A percentile compares a stretch with the other conserved stretches of the same genome.
These are phyloP conservation scores for Sardina pilchardus DNA, from an alignment of 2,113 vertebrate genomes.

Conservation along the genomic window DNA sequence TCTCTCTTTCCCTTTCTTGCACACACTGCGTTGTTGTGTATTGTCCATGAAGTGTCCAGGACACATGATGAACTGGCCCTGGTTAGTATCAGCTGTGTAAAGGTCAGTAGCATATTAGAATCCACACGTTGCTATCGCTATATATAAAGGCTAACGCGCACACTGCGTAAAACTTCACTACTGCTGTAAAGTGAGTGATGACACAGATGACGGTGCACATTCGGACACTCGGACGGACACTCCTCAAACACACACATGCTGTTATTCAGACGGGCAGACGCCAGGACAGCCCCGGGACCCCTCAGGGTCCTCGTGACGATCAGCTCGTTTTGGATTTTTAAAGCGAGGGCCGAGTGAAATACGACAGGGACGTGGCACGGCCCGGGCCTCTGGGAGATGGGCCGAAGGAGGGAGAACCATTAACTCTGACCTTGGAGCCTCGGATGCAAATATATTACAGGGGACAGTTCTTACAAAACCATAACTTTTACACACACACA, in stretches of 20 bases:
- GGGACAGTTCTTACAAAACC: constrained; percentile 49
- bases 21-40: background rate
- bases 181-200: background rate
- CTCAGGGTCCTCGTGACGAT: constrained; percentile 15
- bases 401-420: constrained; percentile 56
- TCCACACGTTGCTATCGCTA: background rate
- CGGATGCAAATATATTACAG: constrained; percentile 62
- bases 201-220: background rate
- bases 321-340: constrained; percentile 49
- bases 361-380: constrained; percentile 59
- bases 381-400: constrained; percentile 53
- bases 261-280: constrained; percentile 32
- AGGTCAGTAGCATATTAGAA: background rate
- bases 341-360: constrained; percentile 67
- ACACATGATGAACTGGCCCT: background rate
- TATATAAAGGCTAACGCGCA: too few relatives aligned
- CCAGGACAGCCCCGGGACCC: constrained; percentile 17
- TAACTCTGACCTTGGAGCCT: constrained; percentile 64
- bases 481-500: constrained; percentile 16
- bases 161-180: background rate
- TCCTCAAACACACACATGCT: constrained; percentile 12
- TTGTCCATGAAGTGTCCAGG: too few relatives aligned
- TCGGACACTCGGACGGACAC: background rate
- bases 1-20: background rate
- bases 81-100: background rate